Base-by-base conservation (phyloP, 2,888 invertebrate genomes). In the Hymenopus coronatus region DNA sequence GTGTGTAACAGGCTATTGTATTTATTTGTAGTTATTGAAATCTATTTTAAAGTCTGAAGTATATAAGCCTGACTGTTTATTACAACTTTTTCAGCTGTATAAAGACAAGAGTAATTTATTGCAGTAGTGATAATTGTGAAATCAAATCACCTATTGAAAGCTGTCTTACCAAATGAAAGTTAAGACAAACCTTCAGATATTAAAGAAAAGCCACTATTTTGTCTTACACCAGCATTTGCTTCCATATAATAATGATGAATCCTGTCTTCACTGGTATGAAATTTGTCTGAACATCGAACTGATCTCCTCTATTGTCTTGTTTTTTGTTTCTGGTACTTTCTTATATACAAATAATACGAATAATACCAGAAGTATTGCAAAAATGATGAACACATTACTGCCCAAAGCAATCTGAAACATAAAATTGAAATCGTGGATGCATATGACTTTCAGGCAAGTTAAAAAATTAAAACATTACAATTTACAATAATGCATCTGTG, bases 311-410 rank as follows among this genome's bases (percentile, higher is more conserved):
- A 96, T 95, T 0, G 97, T 96, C 92, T 96, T 97, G 93, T 97
- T 97, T 93, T 97, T 98, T 0, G 98, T 98, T 93, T 98, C 98
- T 0, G 98, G 98, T 0, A 98, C 97, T 93, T 96, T 97, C 92
- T 96, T 96, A 92, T 94, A 96, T 46, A 98, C 97, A 94, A 98
- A 98, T 3, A 96, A n/a, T 85, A 96, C 95, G 93, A 97, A 97
- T 85, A 96, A 90, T 0, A 94, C 93, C 91, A 98, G 96, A 0
- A 98, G 94, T 0, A 94, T 94, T 0, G 96, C 96, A 93, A 98
- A 98, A 90, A 98, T 95, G 88, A 97, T 93, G 93, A 98, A 98
- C 4, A 97, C 97, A 92, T 96, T 96, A 7, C 96, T 94, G 0
- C 95, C 95, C 88, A 97, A 92, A 0, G 93, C 92, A 84, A 94